Percentiles rank a stretch among this genome's conserved stretches.
These are phyloP conservation scores for Acronicta psi DNA, from an alignment of 2,888 invertebrate species.

Conservation along the genomic window DNA sequence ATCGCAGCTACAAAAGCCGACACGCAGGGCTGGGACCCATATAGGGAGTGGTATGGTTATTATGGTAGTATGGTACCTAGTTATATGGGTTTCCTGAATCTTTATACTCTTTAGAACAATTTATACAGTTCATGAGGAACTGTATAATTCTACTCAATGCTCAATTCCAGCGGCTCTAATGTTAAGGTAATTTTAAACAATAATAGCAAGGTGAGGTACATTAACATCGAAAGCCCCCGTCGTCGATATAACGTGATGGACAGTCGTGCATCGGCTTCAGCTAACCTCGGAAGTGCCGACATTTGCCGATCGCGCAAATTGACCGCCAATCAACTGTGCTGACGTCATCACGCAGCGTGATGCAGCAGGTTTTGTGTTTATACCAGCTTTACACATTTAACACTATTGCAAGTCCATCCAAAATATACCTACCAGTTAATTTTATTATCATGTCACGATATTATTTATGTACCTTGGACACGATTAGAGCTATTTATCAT, in stretches of 20 bases:
- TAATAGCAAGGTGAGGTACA: slow-evolving; percentile 11
- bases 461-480: slow-evolving; percentile 1
- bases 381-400: neutral
- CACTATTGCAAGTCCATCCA: neutral
- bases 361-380: slow-evolving; percentile 2
- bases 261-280: slow-evolving; percentile 13
- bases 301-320: slow-evolving; percentile 24
- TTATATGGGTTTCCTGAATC: no score
- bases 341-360: slow-evolving; percentile 15
- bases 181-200: slow-evolving; percentile 18
- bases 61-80: no score
- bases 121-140: no score
- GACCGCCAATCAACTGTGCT: slow-evolving; percentile 19
- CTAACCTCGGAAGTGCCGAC: slow-evolving; percentile 12
- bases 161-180: slow-evolving; percentile 3
- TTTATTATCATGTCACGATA: neutral
- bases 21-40: no score
- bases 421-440: neutral
- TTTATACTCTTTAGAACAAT: no score
- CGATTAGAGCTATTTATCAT: neutral
- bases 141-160: no score
- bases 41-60: no score
- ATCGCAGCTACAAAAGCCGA: no score
- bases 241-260: neutral
- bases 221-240: neutral